Percentiles rank a stretch among this genome's conserved stretches.
Evolutionary conservation across 2,797 vertebrate species (phyloP).

Genomic region (Pteronotus mesoamericanus): DNA sequence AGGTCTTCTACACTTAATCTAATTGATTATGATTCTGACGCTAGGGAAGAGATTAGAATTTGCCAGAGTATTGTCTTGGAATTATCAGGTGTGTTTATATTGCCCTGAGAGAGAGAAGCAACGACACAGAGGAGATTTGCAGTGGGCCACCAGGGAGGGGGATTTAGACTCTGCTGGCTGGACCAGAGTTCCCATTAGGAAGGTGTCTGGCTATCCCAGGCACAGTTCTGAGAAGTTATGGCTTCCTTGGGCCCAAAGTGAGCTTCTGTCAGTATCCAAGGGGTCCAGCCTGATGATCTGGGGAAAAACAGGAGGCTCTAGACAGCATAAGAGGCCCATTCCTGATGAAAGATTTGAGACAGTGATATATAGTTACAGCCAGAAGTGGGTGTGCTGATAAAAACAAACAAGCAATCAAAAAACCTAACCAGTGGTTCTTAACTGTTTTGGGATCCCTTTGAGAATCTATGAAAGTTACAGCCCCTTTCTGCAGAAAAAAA

Average conservation of each 20-base stretch:
- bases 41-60: neutral
- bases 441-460: neutral
- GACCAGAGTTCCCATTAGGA: neutral
- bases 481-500: neutral
- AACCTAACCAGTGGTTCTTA: neutral
- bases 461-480: neutral
- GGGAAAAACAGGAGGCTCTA: neutral
- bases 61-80: neutral
- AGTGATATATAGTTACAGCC: neutral
- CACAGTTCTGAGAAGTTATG: neutral
- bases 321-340: neutral
- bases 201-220: neutral
- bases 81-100: neutral
- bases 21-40: slow-evolving; percentile 39
- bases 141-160: neutral
- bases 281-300: neutral
- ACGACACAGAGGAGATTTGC: neutral
- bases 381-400: neutral
- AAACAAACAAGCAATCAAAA: neutral
- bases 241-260: neutral
- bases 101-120: neutral
- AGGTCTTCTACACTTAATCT: neutral
- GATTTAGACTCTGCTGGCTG: neutral
- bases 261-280: neutral
- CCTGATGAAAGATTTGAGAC: neutral